These are phyloP conservation scores for Pollicipes pollicipes DNA, from an alignment of 1,140 invertebrate species.

Conservation along the genomic window DNA sequence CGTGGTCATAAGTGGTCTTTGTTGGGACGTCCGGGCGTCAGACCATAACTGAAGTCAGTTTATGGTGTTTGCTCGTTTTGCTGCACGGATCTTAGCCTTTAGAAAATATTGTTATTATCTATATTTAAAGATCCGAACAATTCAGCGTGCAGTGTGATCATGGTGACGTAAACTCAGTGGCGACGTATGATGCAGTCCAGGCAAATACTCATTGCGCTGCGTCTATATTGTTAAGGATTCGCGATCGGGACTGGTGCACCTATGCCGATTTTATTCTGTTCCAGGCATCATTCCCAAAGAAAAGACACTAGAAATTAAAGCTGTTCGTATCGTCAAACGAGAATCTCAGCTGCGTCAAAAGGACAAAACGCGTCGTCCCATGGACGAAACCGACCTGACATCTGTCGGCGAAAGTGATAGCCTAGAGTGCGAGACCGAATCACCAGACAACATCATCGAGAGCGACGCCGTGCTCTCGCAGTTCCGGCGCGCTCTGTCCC, in stretches of 20 bases:
- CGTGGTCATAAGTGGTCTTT: too few species aligned
- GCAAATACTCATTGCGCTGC: too few species aligned
- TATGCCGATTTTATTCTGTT: background rate
- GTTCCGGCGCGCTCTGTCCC: conserved; percentile 26
- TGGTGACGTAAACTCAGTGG: too few species aligned
- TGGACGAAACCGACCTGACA: conserved; percentile 19
- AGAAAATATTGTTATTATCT: too few species aligned
- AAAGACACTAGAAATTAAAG: conserved; percentile 53
- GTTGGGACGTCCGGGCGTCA: too few species aligned
- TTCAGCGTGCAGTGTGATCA: too few species aligned
- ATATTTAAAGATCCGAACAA: too few species aligned
- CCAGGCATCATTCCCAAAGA: conserved; percentile 31
- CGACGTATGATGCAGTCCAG: too few species aligned
- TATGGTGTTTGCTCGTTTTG: too few species aligned
- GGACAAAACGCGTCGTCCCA: conserved; percentile 28
- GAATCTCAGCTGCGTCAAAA: conserved; percentile 67
- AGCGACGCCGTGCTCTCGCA: conserved; percentile 18
- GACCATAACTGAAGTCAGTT: too few species aligned
- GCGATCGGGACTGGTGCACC: background rate
- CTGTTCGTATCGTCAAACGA: conserved; percentile 78
- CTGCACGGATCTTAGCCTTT: too few species aligned
- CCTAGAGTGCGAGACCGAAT: conserved; percentile 26
- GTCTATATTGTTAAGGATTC: background rate
- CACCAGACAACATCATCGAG: conserved; percentile 24
- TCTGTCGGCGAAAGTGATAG: conserved; percentile 12